These are phyloP conservation scores for Melanostoma scalare DNA, from an alignment of 2,888 invertebrate genomes.

Conservation along the genomic window DNA sequence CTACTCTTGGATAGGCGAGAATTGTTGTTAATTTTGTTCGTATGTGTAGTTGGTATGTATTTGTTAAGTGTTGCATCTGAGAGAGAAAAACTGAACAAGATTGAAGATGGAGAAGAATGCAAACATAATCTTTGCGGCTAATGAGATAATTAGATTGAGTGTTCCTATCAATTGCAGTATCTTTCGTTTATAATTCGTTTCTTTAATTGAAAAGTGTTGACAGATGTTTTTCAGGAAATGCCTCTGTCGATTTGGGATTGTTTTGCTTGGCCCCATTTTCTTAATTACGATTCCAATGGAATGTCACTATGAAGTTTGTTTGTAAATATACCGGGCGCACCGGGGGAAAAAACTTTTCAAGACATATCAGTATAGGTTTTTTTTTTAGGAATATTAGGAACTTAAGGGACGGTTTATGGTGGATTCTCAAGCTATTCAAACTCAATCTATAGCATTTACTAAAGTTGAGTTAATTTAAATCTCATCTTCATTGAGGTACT, in stretches of 20 bases:
- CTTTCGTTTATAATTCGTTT: slow-evolving; percentile 20
- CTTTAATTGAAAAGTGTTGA: slow-evolving; percentile 9
- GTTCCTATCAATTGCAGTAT: not conserved
- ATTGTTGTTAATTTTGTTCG: slow-evolving; percentile 4
- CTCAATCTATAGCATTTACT: too few species aligned
- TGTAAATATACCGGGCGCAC: too few species aligned
- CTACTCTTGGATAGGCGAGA: not conserved
- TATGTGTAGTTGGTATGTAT: not conserved
- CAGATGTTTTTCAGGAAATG: slow-evolving; percentile 20
- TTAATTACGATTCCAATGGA: slow-evolving; percentile 30
- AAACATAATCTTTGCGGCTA: slow-evolving; percentile 15
- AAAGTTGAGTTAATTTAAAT: too few species aligned
- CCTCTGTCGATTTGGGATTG: not conserved
- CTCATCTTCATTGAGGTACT: too few species aligned
- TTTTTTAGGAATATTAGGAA: too few species aligned
- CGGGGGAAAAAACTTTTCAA: too few species aligned
- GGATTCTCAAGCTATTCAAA: too few species aligned
- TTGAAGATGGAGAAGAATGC: not conserved
- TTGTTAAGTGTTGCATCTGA: not conserved
- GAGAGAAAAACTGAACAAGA: too few species aligned
- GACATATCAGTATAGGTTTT: too few species aligned
- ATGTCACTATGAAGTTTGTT: slow-evolving; percentile 8
- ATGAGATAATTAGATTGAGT: slow-evolving; percentile 24
- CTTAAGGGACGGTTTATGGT: too few species aligned
- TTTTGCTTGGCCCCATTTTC: slow-evolving; percentile 1